These are phyloP conservation scores for Chloromyia formosa DNA, from an alignment of 2,888 invertebrate genomes.

Conservation along the genomic window DNA sequence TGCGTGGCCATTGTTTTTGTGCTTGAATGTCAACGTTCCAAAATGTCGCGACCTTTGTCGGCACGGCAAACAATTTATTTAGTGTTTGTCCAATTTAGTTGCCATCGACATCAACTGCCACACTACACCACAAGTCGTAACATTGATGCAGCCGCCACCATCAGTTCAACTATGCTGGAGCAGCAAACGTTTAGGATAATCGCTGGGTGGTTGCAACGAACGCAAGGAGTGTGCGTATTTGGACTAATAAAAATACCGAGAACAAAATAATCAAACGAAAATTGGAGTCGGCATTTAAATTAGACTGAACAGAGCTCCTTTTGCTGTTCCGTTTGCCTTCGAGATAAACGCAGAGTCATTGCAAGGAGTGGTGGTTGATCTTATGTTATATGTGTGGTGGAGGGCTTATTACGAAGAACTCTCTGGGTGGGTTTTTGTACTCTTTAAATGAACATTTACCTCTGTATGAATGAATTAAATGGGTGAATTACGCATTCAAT, in stretches of 20 bases:
- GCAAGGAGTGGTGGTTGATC: too few species aligned
- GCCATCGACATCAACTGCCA: conserved; percentile 27
- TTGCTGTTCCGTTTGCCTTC: neutral
- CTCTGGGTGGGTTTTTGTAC: conserved; percentile 10
- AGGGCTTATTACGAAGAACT: conserved; percentile 4
- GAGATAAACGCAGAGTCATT: neutral
- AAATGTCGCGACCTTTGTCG: conserved; percentile 44
- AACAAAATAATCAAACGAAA: conserved; percentile 34
- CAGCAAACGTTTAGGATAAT: conserved; percentile 22
- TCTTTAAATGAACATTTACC: too few species aligned
- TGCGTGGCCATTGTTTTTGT: conserved; percentile 12
- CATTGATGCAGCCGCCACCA: neutral
- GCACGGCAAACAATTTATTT: conserved; percentile 39
- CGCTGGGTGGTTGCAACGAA: conserved; percentile 29
- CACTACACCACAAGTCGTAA: neutral
- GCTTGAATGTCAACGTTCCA: conserved; percentile 28
- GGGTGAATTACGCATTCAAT: too few species aligned
- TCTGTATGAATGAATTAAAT: too few species aligned
- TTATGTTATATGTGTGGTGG: too few species aligned
- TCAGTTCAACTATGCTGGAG: neutral
- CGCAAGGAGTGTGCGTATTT: conserved; percentile 25
- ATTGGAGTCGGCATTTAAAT: conserved; percentile 38
- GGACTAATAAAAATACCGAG: conserved; percentile 41
- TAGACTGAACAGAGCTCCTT: conserved; percentile 10
- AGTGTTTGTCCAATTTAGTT: conserved; percentile 43